Conservation (phyloP, 2,888 invertebrate genomes). For the Epiblema foenella region DNA sequence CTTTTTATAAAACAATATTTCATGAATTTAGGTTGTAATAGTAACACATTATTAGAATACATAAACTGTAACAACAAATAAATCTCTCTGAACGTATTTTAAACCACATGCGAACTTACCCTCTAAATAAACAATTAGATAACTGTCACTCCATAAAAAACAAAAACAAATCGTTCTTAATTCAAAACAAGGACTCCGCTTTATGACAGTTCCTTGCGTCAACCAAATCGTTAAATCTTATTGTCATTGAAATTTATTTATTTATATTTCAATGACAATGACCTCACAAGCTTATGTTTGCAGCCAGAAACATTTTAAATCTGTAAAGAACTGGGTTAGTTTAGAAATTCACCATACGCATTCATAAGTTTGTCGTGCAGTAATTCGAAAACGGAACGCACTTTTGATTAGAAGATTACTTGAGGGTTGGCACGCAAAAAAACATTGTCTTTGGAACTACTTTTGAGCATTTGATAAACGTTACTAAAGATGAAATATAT, state of each 20-base stretch:
- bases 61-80: slow-evolving; percentile 20
- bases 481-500: neutral
- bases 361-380: neutral
- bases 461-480: neutral
- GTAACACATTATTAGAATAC: neutral
- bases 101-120: slow-evolving; percentile 6
- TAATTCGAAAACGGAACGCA: slow-evolving; percentile 60
- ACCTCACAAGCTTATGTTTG: slow-evolving; percentile 5
- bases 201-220: slow-evolving; percentile 40
- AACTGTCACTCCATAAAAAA: slow-evolving; percentile 49
- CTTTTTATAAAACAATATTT: too few relatives aligned
- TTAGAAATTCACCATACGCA: neutral
- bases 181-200: slow-evolving; percentile 48
- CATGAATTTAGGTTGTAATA: too few relatives aligned
- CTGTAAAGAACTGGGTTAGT: neutral
- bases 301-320: neutral
- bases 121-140: slow-evolving; percentile 41
- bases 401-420: slow-evolving; percentile 64
- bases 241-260: slow-evolving; percentile 76
- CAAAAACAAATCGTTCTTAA: slow-evolving; percentile 56
- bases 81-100: neutral
- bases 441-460: slow-evolving; percentile 21
- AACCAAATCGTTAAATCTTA: slow-evolving; percentile 64
- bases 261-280: slow-evolving; percentile 58
- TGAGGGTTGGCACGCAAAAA: slow-evolving; percentile 50